Conservation (phyloP, 2,113 vertebrate genomes). For the Pandion haliaetus region DNA sequence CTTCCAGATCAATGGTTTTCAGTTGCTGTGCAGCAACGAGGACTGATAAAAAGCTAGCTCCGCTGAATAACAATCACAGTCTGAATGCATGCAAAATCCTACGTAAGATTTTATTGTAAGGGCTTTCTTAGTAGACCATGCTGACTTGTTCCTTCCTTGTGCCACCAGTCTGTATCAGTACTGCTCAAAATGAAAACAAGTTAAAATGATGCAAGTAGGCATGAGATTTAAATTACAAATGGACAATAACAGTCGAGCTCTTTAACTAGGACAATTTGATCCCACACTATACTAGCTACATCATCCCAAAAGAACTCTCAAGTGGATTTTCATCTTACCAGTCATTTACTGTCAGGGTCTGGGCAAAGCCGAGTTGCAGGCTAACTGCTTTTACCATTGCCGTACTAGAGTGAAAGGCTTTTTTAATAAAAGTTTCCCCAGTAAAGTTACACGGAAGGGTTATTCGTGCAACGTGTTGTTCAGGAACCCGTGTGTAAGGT, state of each 20-base stretch:
- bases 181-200: neutral
- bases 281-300: neutral
- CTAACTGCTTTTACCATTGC: neutral
- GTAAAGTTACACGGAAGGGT: neutral
- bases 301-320: neutral
- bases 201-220: neutral
- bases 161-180: neutral
- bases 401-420: neutral
- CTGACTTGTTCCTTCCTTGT: neutral
- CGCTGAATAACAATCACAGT: neutral
- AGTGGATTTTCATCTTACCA: neutral
- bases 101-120: neutral
- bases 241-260: neutral
- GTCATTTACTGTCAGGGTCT: neutral
- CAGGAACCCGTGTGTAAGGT: accelerated
- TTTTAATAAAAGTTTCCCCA: neutral
- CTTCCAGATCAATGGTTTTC: neutral
- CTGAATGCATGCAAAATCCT: neutral
- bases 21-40: neutral
- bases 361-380: neutral
- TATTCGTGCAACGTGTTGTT: neutral
- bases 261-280: neutral
- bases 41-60: neutral
- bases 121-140: neutral
- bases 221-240: neutral